Evolutionary conservation across 30 jellyfish, hydroid and myxozoan species (phyloP), one percentile per base, ranked within the genome.

Genomic region (Cassiopea andromeda): DNA sequence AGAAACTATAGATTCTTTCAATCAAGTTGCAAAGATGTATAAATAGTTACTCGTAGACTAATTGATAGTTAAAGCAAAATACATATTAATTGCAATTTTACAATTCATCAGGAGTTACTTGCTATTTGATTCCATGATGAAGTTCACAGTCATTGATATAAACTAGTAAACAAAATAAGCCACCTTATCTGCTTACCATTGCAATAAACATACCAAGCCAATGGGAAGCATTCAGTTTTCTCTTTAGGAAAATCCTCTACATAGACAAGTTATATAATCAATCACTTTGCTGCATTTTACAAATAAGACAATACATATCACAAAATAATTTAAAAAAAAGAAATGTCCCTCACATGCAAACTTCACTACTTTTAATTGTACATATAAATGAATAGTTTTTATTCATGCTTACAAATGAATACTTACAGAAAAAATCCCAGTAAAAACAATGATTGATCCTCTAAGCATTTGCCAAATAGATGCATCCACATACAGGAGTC

Each of bases 401-500:
- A 3, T 6, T 54, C 12, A 10, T 54, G 10, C 7, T 46, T 43
- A 13, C 9, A 1, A 7, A 43, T 1, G 44, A 0, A 6, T 7
- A 83, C 97, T 47, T 73, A 92, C 98, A 2, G 97, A 87, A 64
- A 92, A 92, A 12, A 92, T 57, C 9, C 98, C 98, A 87, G 98
- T 92, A 77, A 92, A 92, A 46, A 92, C 85, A 48, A 92, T 92
- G 73, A 92, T 88, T 48, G 98, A 92, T 18, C 98, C 98, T 49
- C 98, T 83, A 1, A 92, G 75, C 98, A 92, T 92, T 66, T 92
- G 98, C 96, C 96, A 92, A 17, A 92, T 86, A 7, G 98, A 92
- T 12, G 98, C 98, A 92, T 92, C 98, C 27, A 92, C 98, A 77
- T 92, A 92, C n/a, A 92, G 78, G 72, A 92, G 78, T 15, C 98